Base-by-base conservation (phyloP, 2,888 invertebrate genomes). In the Blastobasis adustella region DNA sequence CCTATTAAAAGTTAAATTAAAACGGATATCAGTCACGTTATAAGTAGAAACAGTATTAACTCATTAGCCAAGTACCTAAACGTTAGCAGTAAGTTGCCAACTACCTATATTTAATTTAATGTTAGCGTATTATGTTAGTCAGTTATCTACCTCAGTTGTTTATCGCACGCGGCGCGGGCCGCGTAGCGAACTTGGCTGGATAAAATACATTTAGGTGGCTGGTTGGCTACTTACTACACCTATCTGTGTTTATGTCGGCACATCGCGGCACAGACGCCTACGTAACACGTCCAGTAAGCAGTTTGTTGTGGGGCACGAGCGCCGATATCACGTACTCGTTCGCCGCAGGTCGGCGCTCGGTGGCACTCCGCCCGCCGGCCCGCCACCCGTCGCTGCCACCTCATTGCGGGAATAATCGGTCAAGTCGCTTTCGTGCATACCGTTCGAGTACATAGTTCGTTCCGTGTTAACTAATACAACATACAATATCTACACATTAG, bases 221-320 rank as follows among this genome's bases (percentile, higher is more conserved):
- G 23, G 23, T 23, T 23, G 23, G 23, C 23, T 23, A 23, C 23
- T 23, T 23, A 23, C 23, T 23, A 63, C 60, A 63, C 61, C 61
- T 69, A 70, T 53, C 50, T 76, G 66, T 77, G 73, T 78, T 74
- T 79, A 77, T 75, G 76, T 79, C 71, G 71, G 76, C 79, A 79
- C 72, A 75, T 76, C 73, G 78, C 77, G 72, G 76, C 76, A 76
- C 73, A 79, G 76, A 78, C 82, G 82, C 83, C 83, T 83, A 85
- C 85, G 79, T 85, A 86, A 84, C 82, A 80, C 80, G 82, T 84
- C 82, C 85, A 85, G 82, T 84, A 84, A 85, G 85, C 86, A 85
- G 84, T 86, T 86, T 87, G 85, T 86, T 86, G 83, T 87, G 82
- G 77, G 81, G 83, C 86, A 86, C 83, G 85, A 82, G 83, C 82